A percentile compares a stretch with the other conserved stretches of the same genome.
phyloP scores from a whole-genome alignment of 2,888 invertebrate genomes.

The Cryptus viduatorius region DNA sequence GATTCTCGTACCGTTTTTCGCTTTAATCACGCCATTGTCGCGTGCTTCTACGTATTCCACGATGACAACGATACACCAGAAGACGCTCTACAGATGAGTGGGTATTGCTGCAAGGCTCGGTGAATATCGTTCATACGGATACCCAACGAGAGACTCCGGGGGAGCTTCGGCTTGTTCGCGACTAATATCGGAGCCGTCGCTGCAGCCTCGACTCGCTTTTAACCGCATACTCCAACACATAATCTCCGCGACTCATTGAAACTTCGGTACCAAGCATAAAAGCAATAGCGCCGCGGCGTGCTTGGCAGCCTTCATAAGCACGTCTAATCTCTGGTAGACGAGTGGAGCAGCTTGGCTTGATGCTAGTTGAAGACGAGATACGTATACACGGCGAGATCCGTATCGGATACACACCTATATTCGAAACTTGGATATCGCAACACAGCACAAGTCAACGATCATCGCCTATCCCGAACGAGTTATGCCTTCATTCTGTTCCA shows the following conservation, averaged over 20 bases:
- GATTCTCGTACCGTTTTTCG: slow-evolving; percentile 46
- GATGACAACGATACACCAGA: slow-evolving; percentile 16
- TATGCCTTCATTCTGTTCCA: not conserved
- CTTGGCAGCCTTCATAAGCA: slow-evolving; percentile 75
- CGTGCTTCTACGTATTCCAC: slow-evolving; percentile 48
- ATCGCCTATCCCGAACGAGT: not conserved
- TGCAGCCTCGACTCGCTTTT: slow-evolving; percentile 53
- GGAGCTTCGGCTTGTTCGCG: slow-evolving; percentile 64
- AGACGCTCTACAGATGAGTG: slow-evolving; percentile 26
- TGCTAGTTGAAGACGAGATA: slow-evolving; percentile 48
- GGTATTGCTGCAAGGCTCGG: slow-evolving; percentile 65
- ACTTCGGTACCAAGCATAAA: slow-evolving; percentile 76
- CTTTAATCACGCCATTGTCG: slow-evolving; percentile 79
- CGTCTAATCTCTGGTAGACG: slow-evolving; percentile 76
- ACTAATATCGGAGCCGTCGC: slow-evolving; percentile 75
- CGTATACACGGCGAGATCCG: slow-evolving; percentile 9
- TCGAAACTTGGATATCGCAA: not conserved
- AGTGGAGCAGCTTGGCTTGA: slow-evolving; percentile 19
- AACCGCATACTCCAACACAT: slow-evolving; percentile 74
- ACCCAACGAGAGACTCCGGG: slow-evolving; percentile 14
- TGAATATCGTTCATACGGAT: slow-evolving; percentile 34
- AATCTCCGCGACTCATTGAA: slow-evolving; percentile 81
- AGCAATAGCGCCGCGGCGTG: slow-evolving; percentile 72
- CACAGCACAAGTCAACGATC: not conserved
- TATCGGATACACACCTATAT: not conserved